These are phyloP conservation scores for Dexiosoma caninum DNA, from an alignment of 2,888 invertebrate species.

Conservation along the genomic window DNA sequence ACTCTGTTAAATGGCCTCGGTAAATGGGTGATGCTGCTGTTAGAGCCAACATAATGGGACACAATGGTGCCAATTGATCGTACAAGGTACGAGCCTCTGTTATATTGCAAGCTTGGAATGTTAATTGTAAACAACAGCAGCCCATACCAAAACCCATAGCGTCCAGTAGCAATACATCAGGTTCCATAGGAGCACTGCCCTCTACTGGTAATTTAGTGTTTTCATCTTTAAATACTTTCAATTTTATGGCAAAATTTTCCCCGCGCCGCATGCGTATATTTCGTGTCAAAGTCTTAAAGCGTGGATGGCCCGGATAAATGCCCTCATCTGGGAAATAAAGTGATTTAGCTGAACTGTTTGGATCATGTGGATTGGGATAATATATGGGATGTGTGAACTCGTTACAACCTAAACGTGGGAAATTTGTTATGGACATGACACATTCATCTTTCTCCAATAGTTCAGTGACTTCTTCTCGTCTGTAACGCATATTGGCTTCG, in stretches of 20 bases:
- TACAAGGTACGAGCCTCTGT: slow-evolving; percentile 96
- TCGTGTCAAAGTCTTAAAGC: slow-evolving; percentile 93
- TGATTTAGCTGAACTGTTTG: slow-evolving; percentile 87
- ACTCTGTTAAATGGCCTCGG: slow-evolving; percentile 94
- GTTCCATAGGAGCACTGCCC: slow-evolving; percentile 85
- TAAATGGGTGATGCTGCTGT: slow-evolving; percentile 97
- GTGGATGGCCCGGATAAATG: slow-evolving; percentile 94
- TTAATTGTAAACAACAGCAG: slow-evolving; percentile 96
- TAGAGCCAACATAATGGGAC: slow-evolving; percentile 97
- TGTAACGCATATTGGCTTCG: slow-evolving; percentile 96
- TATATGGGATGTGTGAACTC: slow-evolving; percentile 90
- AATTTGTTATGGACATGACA: slow-evolving; percentile 93
- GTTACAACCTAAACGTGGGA: slow-evolving; percentile 93
- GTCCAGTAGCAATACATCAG: slow-evolving; percentile 98
- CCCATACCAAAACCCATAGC: slow-evolving; percentile 99
- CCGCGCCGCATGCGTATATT: slow-evolving; percentile 95
- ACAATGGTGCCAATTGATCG: slow-evolving; percentile 96
- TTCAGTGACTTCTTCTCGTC: slow-evolving; percentile 88
- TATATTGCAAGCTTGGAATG: slow-evolving; percentile 96
- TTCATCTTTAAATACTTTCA: slow-evolving; percentile 94
- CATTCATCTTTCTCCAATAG: slow-evolving; percentile 87
- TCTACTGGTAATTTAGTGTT: slow-evolving; percentile 92
- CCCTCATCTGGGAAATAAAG: slow-evolving; percentile 96
- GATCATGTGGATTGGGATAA: slow-evolving; percentile 82
- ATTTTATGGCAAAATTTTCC: slow-evolving; percentile 96